phyloP scores from a whole-genome alignment of 2,797 vertebrate genomes.

The Bovichtus variegatus region DNA sequence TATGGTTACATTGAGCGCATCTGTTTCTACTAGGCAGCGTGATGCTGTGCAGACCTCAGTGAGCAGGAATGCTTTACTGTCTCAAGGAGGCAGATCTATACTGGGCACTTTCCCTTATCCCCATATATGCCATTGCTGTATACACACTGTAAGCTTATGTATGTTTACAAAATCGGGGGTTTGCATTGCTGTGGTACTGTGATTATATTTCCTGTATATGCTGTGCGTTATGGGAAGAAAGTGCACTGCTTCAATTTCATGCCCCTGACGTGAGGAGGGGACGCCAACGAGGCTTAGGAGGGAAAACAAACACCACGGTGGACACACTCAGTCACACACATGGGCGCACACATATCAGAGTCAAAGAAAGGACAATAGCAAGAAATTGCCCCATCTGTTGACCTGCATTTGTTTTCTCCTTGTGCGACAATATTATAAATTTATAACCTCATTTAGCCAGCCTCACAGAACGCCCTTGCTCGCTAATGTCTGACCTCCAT shows the following conservation, averaged over 20 bases:
- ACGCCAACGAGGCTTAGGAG: conserved; percentile 41
- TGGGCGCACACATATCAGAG: conserved; percentile 17
- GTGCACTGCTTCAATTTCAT: conserved; percentile 56
- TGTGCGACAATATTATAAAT: conserved; percentile 47
- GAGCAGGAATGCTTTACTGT: conserved; percentile 74
- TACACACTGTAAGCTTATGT: conserved; percentile 50
- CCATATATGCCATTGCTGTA: conserved; percentile 42
- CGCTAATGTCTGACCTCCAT: conserved; percentile 38
- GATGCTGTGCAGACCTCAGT: conserved; percentile 74
- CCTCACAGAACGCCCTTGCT: conserved; percentile 24
- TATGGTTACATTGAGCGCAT: conserved; percentile 59
- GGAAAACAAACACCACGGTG: conserved; percentile 63
- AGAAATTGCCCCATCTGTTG: conserved; percentile 40
- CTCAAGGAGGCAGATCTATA: conserved; percentile 60
- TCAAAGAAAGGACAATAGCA: conserved; percentile 26
- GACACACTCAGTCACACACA: conserved; percentile 34
- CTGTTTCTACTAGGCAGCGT: conserved; percentile 72
- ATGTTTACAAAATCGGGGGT: conserved; percentile 67
- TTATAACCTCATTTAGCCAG: conserved; percentile 53
- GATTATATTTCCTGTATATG: conserved; percentile 82
- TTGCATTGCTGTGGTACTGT: conserved; percentile 61
- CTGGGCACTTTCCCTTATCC: conserved; percentile 47
- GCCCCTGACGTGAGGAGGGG: conserved; percentile 32
- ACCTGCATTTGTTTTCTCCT: conserved; percentile 38
- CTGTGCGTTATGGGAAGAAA: conserved; percentile 62